phyloP scores from a whole-genome alignment of 2,888 invertebrate species.

The Callinectes sapidus region DNA sequence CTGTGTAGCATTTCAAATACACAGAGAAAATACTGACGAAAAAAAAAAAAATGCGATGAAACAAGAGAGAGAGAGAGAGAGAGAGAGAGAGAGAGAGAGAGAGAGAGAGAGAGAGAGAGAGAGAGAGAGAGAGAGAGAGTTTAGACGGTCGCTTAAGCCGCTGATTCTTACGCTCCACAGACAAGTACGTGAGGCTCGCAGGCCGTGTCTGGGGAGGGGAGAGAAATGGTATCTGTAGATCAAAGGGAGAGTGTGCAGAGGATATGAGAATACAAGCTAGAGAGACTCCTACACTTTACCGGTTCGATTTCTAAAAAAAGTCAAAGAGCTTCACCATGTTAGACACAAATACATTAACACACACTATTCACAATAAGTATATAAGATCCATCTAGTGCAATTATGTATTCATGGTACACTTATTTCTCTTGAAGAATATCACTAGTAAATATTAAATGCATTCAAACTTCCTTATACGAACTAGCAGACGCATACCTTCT shows the following conservation, averaged over 20 bases:
- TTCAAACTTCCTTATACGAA: not conserved
- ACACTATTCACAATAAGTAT: not conserved
- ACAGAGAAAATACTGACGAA: not conserved
- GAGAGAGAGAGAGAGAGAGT: constrained; percentile 43
- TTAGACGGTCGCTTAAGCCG: not conserved
- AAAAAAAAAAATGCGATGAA: not conserved
- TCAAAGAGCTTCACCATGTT: not conserved
- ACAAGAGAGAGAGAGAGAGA: not conserved
- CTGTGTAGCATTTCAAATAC: not conserved
- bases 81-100: constrained; percentile 53
- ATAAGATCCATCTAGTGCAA: not conserved
- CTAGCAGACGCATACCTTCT: not conserved
- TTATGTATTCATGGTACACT: not conserved
- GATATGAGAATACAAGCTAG: not conserved
- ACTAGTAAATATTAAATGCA: not conserved
- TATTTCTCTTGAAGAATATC: not conserved
- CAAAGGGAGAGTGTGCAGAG: not conserved
- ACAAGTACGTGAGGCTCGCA: not conserved
- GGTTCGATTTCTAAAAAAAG: not conserved
- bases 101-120: constrained; percentile 46
- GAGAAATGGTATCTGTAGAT: not conserved
- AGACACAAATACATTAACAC: not conserved
- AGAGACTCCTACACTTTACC: not conserved
- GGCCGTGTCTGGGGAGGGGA: not conserved
- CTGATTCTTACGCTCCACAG: constrained; percentile 1